Conservation (phyloP, 2,113 vertebrate genomes). For the Dasypus novemcinctus region DNA sequence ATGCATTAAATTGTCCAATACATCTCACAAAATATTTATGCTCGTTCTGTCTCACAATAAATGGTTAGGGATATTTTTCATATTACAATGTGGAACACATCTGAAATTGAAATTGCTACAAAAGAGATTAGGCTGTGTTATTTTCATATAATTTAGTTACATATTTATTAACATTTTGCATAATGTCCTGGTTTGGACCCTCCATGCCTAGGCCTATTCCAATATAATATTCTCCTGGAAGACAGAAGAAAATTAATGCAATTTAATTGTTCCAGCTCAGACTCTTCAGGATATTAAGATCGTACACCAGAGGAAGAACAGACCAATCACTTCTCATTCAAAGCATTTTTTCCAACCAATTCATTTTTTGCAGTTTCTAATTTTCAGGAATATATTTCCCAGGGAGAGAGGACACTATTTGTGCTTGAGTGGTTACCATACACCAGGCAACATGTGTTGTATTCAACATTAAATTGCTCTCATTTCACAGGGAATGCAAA, state of each 20-base stretch:
- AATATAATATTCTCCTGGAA: conserved; percentile 44
- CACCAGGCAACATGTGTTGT: background rate
- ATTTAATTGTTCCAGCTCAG: conserved; percentile 41
- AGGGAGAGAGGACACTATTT: background rate
- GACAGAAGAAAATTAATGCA: conserved; percentile 53
- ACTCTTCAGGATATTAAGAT: background rate
- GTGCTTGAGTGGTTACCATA: background rate
- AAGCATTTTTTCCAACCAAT: conserved; percentile 36
- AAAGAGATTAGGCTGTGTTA: background rate
- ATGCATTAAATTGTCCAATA: conserved; percentile 1
- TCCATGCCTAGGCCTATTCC: background rate
- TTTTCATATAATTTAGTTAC: conserved; percentile 9
- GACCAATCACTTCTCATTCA: conserved; percentile 28
- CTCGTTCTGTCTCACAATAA: background rate
- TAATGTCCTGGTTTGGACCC: conserved; percentile 48
- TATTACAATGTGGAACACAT: background rate
- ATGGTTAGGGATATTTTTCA: background rate
- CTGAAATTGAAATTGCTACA: conserved; percentile 48
- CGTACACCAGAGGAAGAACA: background rate
- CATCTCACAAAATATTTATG: conserved; percentile 21
- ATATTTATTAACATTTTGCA: conserved; percentile 38
- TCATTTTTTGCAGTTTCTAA: conserved; percentile 1
- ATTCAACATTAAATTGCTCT: background rate
- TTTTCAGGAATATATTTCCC: background rate
- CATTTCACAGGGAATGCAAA: background rate